Evolutionary conservation across 2,797 vertebrate species (phyloP).

Genomic region (Jordanella pulchra): DNA sequence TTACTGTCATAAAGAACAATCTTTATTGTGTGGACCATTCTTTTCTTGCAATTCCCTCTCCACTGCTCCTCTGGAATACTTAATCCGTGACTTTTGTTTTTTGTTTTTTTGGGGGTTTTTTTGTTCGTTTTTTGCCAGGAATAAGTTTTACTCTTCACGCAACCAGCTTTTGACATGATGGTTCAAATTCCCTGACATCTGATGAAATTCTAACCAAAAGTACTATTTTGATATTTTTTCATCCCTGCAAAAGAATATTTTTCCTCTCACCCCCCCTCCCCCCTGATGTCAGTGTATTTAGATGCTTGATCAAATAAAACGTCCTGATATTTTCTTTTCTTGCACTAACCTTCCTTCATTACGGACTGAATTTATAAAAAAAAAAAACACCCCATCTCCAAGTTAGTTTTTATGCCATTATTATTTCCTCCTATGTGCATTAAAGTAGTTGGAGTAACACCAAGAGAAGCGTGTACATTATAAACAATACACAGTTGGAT

Average conservation of each 20-base stretch:
- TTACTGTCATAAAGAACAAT: slow-evolving; percentile 80
- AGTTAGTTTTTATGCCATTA: background rate
- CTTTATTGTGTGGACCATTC: slow-evolving; percentile 63
- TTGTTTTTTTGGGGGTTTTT: background rate
- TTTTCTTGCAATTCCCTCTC: slow-evolving; percentile 38
- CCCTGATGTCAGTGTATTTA: slow-evolving; percentile 11
- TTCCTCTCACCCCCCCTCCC: background rate
- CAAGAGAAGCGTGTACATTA: background rate
- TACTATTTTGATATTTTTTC: slow-evolving; percentile 6
- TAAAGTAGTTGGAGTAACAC: background rate
- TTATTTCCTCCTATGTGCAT: background rate
- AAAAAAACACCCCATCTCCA: background rate
- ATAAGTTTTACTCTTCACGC: slow-evolving; percentile 35
- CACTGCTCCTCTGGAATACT: slow-evolving; percentile 36
- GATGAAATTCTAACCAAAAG: slow-evolving; percentile 11
- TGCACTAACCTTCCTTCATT: background rate
- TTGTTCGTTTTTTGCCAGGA: slow-evolving; percentile 20
- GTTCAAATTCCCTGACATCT: slow-evolving; percentile 15
- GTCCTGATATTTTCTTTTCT: background rate
- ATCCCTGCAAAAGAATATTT: slow-evolving; percentile 1
- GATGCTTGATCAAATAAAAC: background rate
- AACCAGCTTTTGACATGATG: slow-evolving; percentile 20
- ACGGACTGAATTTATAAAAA: background rate
- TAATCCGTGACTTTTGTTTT: slow-evolving; percentile 28
- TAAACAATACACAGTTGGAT: background rate